Conservation (phyloP, 2,113 vertebrate species). For the Oenanthe melanoleuca region DNA sequence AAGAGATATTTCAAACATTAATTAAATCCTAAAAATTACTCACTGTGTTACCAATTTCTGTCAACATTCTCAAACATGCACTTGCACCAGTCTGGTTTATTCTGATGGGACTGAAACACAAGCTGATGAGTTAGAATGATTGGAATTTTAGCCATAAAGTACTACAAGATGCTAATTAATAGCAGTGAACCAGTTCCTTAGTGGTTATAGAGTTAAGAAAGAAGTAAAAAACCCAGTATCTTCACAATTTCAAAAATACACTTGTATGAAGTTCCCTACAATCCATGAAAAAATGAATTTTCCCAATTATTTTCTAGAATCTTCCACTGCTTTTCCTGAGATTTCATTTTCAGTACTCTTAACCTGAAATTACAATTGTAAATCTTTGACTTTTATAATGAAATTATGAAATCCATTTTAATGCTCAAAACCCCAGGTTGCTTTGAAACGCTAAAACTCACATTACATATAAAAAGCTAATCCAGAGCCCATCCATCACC, state of each 20-base stretch:
- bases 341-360: constrained; percentile 77
- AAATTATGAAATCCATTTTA: neutral
- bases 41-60: neutral
- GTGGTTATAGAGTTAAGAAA: neutral
- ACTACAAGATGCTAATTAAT: neutral
- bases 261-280: neutral
- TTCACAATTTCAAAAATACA: neutral
- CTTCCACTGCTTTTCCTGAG: constrained; percentile 80
- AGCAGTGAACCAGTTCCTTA: neutral
- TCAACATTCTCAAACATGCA: neutral
- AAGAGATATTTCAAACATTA: constrained; percentile 36
- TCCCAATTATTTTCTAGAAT: constrained; percentile 82
- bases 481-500: neutral
- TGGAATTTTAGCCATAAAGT: neutral
- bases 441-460: neutral
- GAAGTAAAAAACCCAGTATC: neutral
- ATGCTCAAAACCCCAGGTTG: neutral
- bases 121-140: rapidly evolving
- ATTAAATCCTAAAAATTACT: neutral
- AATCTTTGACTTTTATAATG: neutral
- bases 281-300: neutral
- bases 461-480: neutral
- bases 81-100: neutral
- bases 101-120: neutral
- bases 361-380: constrained; percentile 68